phyloP scores from a whole-genome alignment of 2,888 invertebrate genomes.

The Cheilosia urbana region DNA sequence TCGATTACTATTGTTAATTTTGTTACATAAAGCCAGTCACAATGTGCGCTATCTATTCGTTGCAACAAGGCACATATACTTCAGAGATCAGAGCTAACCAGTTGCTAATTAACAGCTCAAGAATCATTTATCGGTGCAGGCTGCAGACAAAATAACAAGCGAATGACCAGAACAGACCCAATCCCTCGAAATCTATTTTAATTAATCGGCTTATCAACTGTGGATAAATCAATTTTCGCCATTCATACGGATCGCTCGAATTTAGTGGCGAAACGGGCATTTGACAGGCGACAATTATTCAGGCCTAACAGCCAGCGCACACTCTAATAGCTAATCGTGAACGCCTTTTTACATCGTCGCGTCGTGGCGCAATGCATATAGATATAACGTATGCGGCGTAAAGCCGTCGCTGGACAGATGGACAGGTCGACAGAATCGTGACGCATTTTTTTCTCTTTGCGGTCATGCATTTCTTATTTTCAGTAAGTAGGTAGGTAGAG shows the following conservation, averaged over 20 bases:
- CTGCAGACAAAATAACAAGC: conserved; percentile 7
- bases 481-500: conserved; percentile 49
- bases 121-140: conserved; percentile 19
- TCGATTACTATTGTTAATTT: conserved; percentile 61
- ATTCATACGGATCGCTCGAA: conserved; percentile 33
- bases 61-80: conserved; percentile 32
- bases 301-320: conserved; percentile 51
- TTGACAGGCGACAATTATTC: conserved; percentile 69
- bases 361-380: background rate
- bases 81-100: conserved; percentile 9
- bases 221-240: conserved; percentile 63
- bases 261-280: conserved; percentile 48
- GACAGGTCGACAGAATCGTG: conserved; percentile 66
- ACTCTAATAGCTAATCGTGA: conserved; percentile 24
- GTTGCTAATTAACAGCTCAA: conserved; percentile 63
- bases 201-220: conserved; percentile 67
- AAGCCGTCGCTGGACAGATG: conserved; percentile 48
- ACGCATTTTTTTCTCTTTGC: conserved; percentile 54
- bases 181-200: conserved; percentile 58
- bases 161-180: background rate
- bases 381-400: conserved; percentile 37
- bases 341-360: conserved; percentile 11
- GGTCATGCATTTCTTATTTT: conserved; percentile 46
- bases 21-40: conserved; percentile 41
- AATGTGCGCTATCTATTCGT: background rate